These are phyloP conservation scores for Miniopterus natalensis DNA, from an alignment of 2,113 vertebrate species.

Conservation along the genomic window DNA sequence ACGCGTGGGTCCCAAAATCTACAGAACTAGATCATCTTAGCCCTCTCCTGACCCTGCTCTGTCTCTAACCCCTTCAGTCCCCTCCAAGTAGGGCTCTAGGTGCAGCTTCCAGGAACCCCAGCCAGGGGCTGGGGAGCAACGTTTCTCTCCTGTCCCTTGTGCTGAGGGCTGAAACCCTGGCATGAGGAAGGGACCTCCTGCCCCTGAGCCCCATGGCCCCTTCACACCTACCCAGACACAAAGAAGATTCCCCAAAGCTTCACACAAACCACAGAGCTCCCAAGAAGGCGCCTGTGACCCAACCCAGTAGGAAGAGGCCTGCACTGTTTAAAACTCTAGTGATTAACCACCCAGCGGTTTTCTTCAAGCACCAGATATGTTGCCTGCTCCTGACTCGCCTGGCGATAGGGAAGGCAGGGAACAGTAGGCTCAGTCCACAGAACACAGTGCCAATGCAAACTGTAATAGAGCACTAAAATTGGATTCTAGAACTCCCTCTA, in stretches of 20 bases:
- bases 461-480: rapidly evolving
- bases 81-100: background rate
- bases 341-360: constrained; percentile 68
- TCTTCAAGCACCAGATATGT: background rate
- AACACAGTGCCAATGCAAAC: background rate
- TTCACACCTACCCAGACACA: background rate
- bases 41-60: background rate
- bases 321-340: background rate
- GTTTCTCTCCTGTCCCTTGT: background rate
- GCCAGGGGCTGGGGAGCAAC: background rate
- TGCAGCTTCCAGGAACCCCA: background rate
- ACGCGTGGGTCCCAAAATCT: background rate
- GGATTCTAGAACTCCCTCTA: background rate
- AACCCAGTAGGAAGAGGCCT: background rate
- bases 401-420: background rate
- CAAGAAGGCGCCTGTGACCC: background rate
- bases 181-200: background rate
- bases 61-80: background rate
- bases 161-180: background rate
- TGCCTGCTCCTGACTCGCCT: background rate
- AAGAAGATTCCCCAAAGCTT: background rate
- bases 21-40: background rate
- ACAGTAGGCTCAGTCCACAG: background rate
- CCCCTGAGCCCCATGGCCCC: background rate
- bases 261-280: background rate